Conservation (phyloP, 2,113 vertebrate species). For the Sinocyclocheilus anophthalmus region DNA sequence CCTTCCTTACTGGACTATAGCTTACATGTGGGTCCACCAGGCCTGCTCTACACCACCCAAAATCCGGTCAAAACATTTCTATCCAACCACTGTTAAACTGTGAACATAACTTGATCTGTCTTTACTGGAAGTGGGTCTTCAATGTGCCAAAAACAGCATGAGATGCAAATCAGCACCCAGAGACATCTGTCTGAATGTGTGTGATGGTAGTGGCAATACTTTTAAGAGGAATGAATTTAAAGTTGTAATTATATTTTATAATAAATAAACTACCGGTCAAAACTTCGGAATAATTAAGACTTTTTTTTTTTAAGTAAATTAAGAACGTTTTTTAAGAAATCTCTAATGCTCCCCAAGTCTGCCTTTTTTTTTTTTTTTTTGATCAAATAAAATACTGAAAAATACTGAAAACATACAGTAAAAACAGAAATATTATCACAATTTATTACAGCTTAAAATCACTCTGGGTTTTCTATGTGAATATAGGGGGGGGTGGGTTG, state of each 20-base stretch:
- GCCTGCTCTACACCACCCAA: background rate
- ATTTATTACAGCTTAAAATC: no score
- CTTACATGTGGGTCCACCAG: constrained; percentile 26
- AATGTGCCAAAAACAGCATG: background rate
- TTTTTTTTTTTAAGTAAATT: no score
- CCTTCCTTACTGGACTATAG: constrained; percentile 34
- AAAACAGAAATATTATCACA: no score
- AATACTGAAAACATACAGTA: no score
- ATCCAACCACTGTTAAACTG: constrained; percentile 15
- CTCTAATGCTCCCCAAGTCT: no score
- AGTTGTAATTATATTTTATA: background rate
- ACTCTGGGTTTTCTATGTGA: no score
- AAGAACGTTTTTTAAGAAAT: no score
- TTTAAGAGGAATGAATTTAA: background rate
- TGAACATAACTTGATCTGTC: constrained; percentile 27
- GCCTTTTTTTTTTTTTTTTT: no score
- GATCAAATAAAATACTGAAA: no score
- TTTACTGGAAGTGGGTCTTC: constrained; percentile 13
- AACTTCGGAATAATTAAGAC: no score
- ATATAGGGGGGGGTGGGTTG: no score
- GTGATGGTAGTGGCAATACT: background rate
- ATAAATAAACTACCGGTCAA: background rate
- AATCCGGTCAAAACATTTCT: background rate
- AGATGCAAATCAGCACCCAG: background rate
- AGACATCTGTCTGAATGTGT: constrained; percentile 14